phyloP scores from a whole-genome alignment of 2,113 vertebrate species.

The Sphyrna mokarran region DNA sequence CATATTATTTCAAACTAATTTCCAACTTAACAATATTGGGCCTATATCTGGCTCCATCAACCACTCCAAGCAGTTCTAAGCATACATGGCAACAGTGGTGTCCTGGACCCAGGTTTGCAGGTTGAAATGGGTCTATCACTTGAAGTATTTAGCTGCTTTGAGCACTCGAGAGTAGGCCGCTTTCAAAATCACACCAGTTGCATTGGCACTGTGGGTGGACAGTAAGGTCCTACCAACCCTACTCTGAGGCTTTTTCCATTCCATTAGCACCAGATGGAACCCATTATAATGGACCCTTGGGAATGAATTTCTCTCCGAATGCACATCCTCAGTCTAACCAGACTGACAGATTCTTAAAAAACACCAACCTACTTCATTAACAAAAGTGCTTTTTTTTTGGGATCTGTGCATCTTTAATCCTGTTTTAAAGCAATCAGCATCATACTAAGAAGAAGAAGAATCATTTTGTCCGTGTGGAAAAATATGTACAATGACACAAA shows the following conservation, averaged over 20 bases:
- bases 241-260: neutral
- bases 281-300: neutral
- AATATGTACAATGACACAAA: neutral
- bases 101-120: neutral
- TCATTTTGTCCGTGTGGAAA: neutral
- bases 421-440: neutral
- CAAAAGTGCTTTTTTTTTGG: neutral
- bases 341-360: neutral
- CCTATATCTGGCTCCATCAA: neutral
- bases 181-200: neutral
- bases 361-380: neutral
- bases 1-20: neutral
- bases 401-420: neutral
- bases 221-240: neutral
- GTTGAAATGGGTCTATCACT: neutral
- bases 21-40: neutral
- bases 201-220: neutral
- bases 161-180: neutral
- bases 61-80: neutral
- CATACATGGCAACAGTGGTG: neutral
- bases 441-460: neutral
- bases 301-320: neutral
- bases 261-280: neutral
- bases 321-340: neutral
- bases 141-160: neutral